These are phyloP conservation scores for Eilema depressum DNA, from an alignment of 2,888 invertebrate genomes.

Conservation along the genomic window DNA sequence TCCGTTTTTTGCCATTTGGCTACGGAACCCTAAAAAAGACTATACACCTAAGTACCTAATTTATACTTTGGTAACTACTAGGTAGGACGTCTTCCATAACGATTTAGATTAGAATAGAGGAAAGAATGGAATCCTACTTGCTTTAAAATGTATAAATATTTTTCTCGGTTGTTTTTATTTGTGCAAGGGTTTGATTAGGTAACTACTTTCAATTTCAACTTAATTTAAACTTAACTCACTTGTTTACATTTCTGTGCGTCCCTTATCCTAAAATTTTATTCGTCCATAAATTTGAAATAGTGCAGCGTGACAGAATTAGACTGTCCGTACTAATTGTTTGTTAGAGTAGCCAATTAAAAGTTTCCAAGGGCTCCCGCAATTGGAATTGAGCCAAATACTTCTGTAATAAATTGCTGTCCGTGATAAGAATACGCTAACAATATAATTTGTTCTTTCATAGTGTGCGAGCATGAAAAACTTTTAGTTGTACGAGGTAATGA, in stretches of 20 bases:
- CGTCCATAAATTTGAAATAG: conserved; percentile 30
- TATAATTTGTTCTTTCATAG: conserved; percentile 52
- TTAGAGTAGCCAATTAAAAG: conserved; percentile 69
- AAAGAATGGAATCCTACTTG: no score
- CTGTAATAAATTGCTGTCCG: conserved; percentile 58
- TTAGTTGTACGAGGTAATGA: conserved; percentile 43
- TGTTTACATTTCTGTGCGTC: neutral
- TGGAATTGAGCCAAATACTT: conserved; percentile 66
- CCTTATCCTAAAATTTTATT: neutral
- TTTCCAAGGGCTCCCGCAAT: conserved; percentile 63
- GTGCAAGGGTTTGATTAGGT: neutral
- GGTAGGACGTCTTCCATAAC: no score
- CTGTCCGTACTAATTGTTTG: conserved; percentile 55
- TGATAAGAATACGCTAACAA: conserved; percentile 60
- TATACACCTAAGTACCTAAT: no score
- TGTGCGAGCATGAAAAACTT: conserved; percentile 48
- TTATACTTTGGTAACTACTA: no score
- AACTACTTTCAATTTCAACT: neutral
- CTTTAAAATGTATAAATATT: no score
- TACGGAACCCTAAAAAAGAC: no score
- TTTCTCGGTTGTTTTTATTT: neutral
- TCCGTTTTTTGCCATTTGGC: no score
- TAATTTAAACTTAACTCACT: neutral
- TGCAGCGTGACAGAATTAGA: conserved; percentile 50
- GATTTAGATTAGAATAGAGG: no score